These are phyloP conservation scores for Microctenopoma stevenorrisi DNA, from an alignment of 2,797 vertebrate species.

Conservation along the genomic window DNA sequence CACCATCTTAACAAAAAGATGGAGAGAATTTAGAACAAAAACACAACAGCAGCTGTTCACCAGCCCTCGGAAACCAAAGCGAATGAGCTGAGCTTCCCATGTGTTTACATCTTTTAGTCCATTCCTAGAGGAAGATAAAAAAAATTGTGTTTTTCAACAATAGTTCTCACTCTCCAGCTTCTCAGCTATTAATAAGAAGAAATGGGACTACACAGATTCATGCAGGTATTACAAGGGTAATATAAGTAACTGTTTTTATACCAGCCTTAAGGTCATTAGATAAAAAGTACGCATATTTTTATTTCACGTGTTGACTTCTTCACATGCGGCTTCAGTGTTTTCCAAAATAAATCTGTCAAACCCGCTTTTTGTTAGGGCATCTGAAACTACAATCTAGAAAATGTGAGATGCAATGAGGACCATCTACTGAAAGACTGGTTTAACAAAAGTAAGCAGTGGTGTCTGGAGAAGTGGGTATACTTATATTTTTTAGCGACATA, in stretches of 20 bases:
- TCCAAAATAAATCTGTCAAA: neutral
- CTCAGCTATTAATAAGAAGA: neutral
- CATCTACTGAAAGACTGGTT: neutral
- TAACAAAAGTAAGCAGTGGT: too few relatives aligned
- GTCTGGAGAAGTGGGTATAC: too few relatives aligned
- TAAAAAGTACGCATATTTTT: neutral
- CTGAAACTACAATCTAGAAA: neutral
- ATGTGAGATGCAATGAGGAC: neutral
- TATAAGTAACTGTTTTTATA: neutral
- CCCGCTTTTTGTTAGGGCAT: neutral
- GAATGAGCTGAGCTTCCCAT: constrained; percentile 44
- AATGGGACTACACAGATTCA: neutral
- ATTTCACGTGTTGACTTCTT: neutral
- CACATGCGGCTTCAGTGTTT: neutral
- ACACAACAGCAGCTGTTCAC: constrained; percentile 45
- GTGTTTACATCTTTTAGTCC: constrained; percentile 53
- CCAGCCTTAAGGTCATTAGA: neutral
- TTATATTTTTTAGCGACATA: too few relatives aligned
- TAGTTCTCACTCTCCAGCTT: neutral
- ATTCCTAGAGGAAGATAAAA: constrained; percentile 44
- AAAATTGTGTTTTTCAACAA: neutral
- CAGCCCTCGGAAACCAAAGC: constrained; percentile 57
- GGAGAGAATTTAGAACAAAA: constrained; percentile 39
- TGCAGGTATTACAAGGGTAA: neutral
- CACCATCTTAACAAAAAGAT: constrained; percentile 36